Percentiles rank a stretch among this genome's conserved stretches.
These are phyloP conservation scores for Orthosia cruda DNA, from an alignment of 2,888 invertebrate genomes.

Conservation along the genomic window DNA sequence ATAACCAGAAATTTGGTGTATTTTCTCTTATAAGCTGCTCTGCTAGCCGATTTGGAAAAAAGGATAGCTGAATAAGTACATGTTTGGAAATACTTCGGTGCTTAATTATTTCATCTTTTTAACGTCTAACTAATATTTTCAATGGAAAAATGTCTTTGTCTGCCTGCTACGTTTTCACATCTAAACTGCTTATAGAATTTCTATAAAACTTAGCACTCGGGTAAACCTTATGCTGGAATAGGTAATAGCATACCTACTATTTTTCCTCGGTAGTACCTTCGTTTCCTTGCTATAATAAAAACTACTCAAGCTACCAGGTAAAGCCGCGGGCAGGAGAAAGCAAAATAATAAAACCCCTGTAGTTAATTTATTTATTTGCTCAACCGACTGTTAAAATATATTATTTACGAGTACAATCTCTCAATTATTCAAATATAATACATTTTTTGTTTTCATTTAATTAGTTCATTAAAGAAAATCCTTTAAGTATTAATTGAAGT, in stretches of 20 bases:
- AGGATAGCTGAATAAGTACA: no score
- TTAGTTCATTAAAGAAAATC: slow-evolving; percentile 7
- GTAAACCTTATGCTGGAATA: neutral
- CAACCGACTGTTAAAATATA: neutral
- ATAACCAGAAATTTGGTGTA: neutral
- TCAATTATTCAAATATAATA: neutral
- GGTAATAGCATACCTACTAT: no score
- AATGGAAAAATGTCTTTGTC: no score
- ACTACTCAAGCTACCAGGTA: neutral
- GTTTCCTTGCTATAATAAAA: no score
- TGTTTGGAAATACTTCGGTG: no score
- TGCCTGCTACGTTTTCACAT: no score
- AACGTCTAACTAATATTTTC: no score
- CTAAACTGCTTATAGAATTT: no score
- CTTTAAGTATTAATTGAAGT: slow-evolving; percentile 6
- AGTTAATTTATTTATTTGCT: neutral
- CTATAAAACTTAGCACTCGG: neutral
- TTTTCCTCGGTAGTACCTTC: neutral
- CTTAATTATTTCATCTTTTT: no score
- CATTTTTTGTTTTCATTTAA: no score
- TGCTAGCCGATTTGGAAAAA: no score
- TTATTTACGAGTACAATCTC: neutral
- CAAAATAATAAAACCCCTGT: neutral
- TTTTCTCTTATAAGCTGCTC: neutral
- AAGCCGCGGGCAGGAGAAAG: neutral